Evolutionary conservation across 2,888 invertebrate genomes (phyloP).

Genomic region (Sussaba pulchella): DNA sequence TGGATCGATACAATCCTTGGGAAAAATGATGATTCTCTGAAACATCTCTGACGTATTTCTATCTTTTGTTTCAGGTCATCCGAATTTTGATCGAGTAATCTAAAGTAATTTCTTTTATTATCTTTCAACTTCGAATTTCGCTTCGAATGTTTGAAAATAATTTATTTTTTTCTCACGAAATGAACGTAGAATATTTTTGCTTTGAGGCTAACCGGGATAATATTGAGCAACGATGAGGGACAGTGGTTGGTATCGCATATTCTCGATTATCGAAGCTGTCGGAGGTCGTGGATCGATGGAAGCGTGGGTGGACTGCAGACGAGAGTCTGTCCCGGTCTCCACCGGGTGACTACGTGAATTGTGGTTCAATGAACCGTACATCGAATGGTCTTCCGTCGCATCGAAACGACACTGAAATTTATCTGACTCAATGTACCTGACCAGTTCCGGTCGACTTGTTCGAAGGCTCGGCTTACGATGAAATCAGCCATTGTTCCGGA

Average conservation of each 20-base stretch:
- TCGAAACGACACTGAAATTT: not conserved
- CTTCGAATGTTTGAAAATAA: too few relatives aligned
- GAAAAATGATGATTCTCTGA: too few relatives aligned
- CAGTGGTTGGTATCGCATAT: not conserved
- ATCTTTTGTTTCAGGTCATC: too few relatives aligned
- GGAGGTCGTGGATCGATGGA: conserved; percentile 6
- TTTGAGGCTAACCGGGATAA: not conserved
- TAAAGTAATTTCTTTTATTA: too few relatives aligned
- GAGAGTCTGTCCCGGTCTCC: not conserved
- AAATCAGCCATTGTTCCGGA: too few relatives aligned
- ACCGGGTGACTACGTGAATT: not conserved
- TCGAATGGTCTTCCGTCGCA: not conserved
- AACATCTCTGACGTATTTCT: too few relatives aligned
- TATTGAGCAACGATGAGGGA: not conserved
- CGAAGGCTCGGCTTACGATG: not conserved
- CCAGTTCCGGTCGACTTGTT: not conserved
- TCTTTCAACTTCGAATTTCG: too few relatives aligned
- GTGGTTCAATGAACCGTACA: not conserved
- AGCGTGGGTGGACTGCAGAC: not conserved
- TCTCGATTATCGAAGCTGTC: conserved; percentile 1
- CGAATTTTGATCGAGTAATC: too few relatives aligned
- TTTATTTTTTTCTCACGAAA: too few relatives aligned
- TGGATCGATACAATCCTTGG: too few relatives aligned
- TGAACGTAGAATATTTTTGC: too few relatives aligned
- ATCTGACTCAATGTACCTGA: not conserved